Evolutionary conservation across 1,140 invertebrate genomes (phyloP), one percentile per base, ranked within the genome.

Genomic region (Euwallacea fornicatus): DNA sequence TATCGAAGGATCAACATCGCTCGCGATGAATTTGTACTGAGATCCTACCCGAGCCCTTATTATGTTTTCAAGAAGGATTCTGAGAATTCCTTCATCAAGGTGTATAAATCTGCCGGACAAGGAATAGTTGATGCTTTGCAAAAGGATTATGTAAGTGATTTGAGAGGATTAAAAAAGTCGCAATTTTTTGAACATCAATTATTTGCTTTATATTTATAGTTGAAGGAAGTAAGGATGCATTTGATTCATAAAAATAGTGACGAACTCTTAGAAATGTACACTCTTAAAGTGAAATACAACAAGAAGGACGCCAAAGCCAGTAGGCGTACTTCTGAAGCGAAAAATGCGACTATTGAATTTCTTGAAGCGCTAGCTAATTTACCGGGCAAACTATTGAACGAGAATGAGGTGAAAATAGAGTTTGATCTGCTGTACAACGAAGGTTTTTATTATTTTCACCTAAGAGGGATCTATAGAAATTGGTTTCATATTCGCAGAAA

Each of bases 111-210:
- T 11, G n/a, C 54, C 8, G n/a, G n/a, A 9, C 8, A 10, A 15
- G 69, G 69, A 8, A 60, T 71, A 11, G 42, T 71, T 8, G 69
- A 71, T 6, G 69, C 69, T 33, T 8, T 71, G 6, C 58, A 71
- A 8, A 71, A 66, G 41, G 69, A 71, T 66, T 71, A 66, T 56
- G 68, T 70, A 64, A 70, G 60, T 43, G 41, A 33, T 33, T 33
- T 33, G 21, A 1, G 1, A 33, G 4, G 21, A 33, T 33, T 33
- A 33, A 33, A 33, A 33, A 33, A 33, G 1, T 33, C 21, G 4
- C 1, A 1, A 33, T 33, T 33, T 33, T 33, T 33, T 33, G 1
- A n/a, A n/a, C n/a, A n/a, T n/a, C n/a, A 33, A 33, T 2, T 1
- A 33, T 33, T 33, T 4, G 21, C 21, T 50, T 50, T 50, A 10